These are phyloP conservation scores for Hipposideros armiger DNA, from an alignment of 2,113 vertebrate genomes.

Conservation along the genomic window DNA sequence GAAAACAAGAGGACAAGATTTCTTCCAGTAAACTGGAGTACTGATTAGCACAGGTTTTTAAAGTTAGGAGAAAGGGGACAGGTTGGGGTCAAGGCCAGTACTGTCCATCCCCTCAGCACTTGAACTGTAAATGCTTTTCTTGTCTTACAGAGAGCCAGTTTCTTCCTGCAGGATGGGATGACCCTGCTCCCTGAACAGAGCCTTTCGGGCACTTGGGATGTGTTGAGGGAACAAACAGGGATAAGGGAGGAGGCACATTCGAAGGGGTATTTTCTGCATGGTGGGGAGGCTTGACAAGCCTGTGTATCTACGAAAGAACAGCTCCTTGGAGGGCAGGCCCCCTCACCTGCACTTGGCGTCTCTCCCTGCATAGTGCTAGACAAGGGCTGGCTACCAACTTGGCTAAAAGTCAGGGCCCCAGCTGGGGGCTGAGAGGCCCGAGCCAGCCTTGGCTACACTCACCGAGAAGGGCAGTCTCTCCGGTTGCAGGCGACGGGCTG, in stretches of 20 bases:
- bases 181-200: neutral
- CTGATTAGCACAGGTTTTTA: neutral
- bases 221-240: neutral
- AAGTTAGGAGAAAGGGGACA: neutral
- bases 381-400: neutral
- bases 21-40: neutral
- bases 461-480: constrained; percentile 94
- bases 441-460: constrained; percentile 50
- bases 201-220: neutral
- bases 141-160: neutral
- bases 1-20: neutral
- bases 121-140: neutral
- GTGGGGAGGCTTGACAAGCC: neutral
- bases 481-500: constrained; percentile 89
- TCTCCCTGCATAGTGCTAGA: neutral
- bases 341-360: neutral
- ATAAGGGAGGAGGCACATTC: neutral
- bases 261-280: neutral
- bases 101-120: neutral
- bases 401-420: neutral
- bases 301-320: neutral
- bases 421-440: neutral
- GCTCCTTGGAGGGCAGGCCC: neutral
- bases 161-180: neutral
- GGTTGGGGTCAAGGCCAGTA: neutral